Evolutionary conservation across 2,113 vertebrate genomes (phyloP).

Genomic region (Cricetomys ansorgei): DNA sequence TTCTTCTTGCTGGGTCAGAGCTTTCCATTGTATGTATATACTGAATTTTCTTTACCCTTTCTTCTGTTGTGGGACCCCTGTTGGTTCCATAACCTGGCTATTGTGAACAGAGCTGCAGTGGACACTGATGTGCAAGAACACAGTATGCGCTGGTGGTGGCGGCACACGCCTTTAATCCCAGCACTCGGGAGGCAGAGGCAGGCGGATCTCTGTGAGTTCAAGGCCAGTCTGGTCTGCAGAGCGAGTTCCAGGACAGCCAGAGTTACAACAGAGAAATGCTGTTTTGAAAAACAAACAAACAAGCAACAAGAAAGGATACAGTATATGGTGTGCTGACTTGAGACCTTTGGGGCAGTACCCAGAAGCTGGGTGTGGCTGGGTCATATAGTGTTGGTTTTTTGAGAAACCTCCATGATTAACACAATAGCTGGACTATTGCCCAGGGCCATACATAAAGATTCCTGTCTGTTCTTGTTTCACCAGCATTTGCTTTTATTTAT

Average conservation of each 20-base stretch:
- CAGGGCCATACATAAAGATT: background rate
- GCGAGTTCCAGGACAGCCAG: too few relatives aligned
- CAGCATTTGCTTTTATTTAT: background rate
- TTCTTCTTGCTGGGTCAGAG: background rate
- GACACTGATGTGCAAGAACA: background rate
- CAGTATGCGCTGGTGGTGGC: too few relatives aligned
- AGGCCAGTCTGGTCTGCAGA: too few relatives aligned
- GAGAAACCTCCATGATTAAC: background rate
- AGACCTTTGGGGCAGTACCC: background rate
- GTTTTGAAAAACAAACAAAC: too few relatives aligned
- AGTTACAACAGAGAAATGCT: too few relatives aligned
- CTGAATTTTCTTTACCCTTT: background rate
- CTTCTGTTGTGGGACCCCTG: background rate
- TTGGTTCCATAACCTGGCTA: background rate
- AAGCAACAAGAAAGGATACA: too few relatives aligned
- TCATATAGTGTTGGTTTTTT: background rate
- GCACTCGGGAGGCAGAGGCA: too few relatives aligned
- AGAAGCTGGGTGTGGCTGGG: background rate
- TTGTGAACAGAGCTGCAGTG: background rate
- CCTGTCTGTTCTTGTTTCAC: background rate
- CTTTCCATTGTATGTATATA: background rate
- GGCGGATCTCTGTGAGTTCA: too few relatives aligned
- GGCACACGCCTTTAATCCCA: too few relatives aligned
- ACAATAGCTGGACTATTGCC: background rate
- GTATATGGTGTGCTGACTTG: background rate